Percentiles rank a stretch among this genome's conserved stretches.
These are phyloP conservation scores for Galendromus occidentalis DNA, from an alignment of 1,140 invertebrate species.

Conservation along the genomic window DNA sequence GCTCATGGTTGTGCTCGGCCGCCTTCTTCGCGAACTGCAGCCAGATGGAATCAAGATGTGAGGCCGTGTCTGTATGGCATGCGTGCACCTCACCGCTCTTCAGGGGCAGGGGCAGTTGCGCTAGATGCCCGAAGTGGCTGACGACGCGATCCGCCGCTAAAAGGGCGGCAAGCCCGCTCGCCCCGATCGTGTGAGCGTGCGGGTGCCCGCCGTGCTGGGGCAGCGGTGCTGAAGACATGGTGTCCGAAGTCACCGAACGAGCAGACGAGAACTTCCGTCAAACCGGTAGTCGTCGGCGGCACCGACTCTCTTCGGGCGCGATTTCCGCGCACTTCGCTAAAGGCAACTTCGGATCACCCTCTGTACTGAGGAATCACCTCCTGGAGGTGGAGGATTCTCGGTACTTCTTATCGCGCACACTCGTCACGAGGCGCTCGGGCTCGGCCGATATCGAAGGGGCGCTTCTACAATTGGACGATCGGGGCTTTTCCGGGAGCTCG, in stretches of 20 bases:
- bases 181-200: constrained; percentile 8
- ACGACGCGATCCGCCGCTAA: constrained; percentile 9
- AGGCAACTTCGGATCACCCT: too few species aligned
- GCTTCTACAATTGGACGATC: too few species aligned
- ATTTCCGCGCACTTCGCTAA: too few species aligned
- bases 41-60: constrained; percentile 10
- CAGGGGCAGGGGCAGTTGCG: constrained; percentile 5
- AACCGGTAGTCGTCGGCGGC: too few species aligned
- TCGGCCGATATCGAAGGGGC: too few species aligned
- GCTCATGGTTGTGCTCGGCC: constrained; percentile 11
- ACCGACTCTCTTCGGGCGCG: too few species aligned
- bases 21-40: constrained; percentile 11
- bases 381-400: too few species aligned
- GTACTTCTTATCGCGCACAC: too few species aligned
- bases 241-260: neutral
- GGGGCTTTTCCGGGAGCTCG: too few species aligned
- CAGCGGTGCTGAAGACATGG: constrained; percentile 2
- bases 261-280: too few species aligned
- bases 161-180: constrained; percentile 6
- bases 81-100: constrained; percentile 8
- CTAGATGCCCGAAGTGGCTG: constrained; percentile 10
- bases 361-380: too few species aligned
- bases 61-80: neutral
- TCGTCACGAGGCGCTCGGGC: too few species aligned
- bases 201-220: constrained; percentile 9